A percentile compares a stretch with the other conserved stretches of the same genome.
Conservation (phyloP, 1,140 invertebrate species). For the Carposina sasakii region DNA sequence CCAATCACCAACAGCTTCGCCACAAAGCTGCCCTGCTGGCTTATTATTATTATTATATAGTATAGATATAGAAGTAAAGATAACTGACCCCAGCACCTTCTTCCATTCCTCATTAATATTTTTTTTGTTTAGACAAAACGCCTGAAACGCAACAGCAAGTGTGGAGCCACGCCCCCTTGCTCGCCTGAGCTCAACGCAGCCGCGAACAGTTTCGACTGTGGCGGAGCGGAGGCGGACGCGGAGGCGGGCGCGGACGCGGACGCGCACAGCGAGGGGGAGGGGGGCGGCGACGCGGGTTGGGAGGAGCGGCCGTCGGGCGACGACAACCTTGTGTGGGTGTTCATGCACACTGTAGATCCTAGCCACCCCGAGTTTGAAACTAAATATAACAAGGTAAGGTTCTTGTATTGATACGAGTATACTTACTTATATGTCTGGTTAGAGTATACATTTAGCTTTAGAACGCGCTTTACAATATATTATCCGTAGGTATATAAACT, state of each 20-base stretch:
- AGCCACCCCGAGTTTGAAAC: constrained; percentile 46
- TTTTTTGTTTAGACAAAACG: constrained; percentile 5
- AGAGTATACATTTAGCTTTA: too few relatives aligned
- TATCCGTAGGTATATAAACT: too few relatives aligned
- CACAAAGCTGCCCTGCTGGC: too few relatives aligned
- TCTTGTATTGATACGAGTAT: too few relatives aligned
- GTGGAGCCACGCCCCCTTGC: constrained; percentile 47
- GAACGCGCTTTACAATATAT: too few relatives aligned
- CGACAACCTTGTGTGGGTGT: constrained; percentile 75
- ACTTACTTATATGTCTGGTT: too few relatives aligned
- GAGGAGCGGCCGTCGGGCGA: constrained; percentile 31
- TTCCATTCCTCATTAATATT: too few relatives aligned
- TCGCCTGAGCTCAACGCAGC: constrained; percentile 24
- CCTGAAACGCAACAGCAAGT: constrained; percentile 35
- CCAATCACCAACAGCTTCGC: too few relatives aligned
- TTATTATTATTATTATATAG: too few relatives aligned
- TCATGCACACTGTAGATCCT: constrained; percentile 65
- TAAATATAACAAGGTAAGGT: constrained; percentile 49
- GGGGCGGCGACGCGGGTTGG: constrained; percentile 33
- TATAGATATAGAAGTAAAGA: too few relatives aligned
- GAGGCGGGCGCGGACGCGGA: constrained; percentile 4
- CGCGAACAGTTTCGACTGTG: too few relatives aligned
- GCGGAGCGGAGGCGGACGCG: constrained; percentile 6
- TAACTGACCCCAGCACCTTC: too few relatives aligned
- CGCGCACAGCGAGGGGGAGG: neutral